phyloP scores from a whole-genome alignment of 2,797 vertebrate species.

The Danio jaintianensis region DNA sequence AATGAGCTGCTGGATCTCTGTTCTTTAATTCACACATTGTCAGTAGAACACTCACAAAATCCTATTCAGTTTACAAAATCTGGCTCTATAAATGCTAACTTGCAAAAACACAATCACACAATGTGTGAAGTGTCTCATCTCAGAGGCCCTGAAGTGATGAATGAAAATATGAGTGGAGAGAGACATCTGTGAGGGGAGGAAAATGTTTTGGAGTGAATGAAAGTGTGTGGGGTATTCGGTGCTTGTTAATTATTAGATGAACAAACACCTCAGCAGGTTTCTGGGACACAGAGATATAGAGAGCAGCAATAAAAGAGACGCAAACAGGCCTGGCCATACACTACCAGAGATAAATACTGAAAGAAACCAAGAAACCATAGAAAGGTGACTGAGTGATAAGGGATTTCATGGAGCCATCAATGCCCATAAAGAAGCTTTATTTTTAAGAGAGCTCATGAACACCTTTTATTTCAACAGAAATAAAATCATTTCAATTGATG shows the following conservation, averaged over 20 bases:
- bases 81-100: not conserved
- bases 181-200: constrained; percentile 2
- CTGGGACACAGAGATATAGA: not conserved
- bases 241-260: not conserved
- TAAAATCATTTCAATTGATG: too few species aligned
- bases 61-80: too few species aligned
- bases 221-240: not conserved
- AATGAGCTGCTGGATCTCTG: too few species aligned
- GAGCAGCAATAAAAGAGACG: not conserved
- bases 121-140: not conserved
- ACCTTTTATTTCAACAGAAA: too few species aligned
- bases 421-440: too few species aligned
- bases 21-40: too few species aligned
- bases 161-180: not conserved
- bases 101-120: constrained; percentile 1
- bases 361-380: not conserved
- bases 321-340: not conserved
- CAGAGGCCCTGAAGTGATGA: not conserved
- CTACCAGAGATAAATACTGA: not conserved
- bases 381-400: too few species aligned
- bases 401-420: too few species aligned
- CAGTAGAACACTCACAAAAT: too few species aligned
- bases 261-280: not conserved
- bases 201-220: not conserved
- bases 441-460: too few species aligned